Conservation (phyloP, 2,797 vertebrate genomes). For the Protonibea diacanthus region DNA sequence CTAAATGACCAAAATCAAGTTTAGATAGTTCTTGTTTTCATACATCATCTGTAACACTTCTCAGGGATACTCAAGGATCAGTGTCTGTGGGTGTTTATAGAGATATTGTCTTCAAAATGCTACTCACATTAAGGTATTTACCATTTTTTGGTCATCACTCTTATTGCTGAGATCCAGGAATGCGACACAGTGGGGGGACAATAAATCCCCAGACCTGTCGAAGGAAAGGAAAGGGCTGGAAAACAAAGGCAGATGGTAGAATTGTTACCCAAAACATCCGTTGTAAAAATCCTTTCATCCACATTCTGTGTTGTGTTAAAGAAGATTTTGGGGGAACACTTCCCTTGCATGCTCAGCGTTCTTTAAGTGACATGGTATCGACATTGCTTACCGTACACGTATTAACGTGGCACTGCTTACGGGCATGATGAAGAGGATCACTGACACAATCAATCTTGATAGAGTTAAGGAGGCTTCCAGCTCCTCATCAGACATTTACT, state of each 20-base stretch:
- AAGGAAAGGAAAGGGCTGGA: background rate
- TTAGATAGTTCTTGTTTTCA: no score
- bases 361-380: conserved; percentile 48
- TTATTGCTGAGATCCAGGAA: background rate
- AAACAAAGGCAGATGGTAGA: background rate
- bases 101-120: background rate
- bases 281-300: background rate
- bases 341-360: conserved; percentile 3
- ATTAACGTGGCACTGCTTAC: conserved; percentile 62
- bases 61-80: background rate
- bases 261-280: background rate
- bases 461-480: conserved; percentile 65
- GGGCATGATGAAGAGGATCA: conserved; percentile 65
- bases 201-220: background rate
- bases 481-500: conserved; percentile 60
- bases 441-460: conserved; percentile 75
- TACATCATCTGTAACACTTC: background rate
- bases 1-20: no score
- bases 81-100: background rate
- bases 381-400: conserved; percentile 53
- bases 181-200: background rate
- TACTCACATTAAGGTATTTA: background rate
- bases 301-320: conserved; percentile 6
- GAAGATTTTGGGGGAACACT: conserved; percentile 3
- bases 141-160: background rate